Evolutionary conservation across 1,140 invertebrate genomes (phyloP), one percentile per base, ranked within the genome.

Genomic region (Tetranychus cinnabarinus): DNA sequence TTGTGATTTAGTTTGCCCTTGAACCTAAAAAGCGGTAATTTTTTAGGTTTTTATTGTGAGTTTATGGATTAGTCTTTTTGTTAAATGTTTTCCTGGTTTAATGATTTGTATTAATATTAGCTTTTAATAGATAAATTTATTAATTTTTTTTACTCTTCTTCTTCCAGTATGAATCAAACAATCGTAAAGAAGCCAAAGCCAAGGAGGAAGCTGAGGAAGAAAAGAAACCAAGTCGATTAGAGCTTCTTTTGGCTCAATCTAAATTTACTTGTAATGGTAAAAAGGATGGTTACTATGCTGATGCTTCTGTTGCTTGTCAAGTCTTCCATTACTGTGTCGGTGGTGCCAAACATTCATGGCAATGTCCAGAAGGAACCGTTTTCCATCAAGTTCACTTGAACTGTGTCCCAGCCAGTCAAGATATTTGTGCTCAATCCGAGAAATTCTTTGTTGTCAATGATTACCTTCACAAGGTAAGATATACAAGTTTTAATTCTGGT

Each of bases 291-390:
- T 92, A 91, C 73, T 91, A 91, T 69, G 88, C 88, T 33, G 87
- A 91, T 69, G 84, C 88, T 66, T 83, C 83, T 57, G 78, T 92
- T 34, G 80, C 82, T 67, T 92, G 88, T 68, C 86, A 90, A 71
- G 85, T 90, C 5, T 92, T 92, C 80, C 88, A 92, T 70, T 92
- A 91, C 71, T 91, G 88, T 70, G 85, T 89, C 68, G 86, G 88
- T 62, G 85, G 82, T 64, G 84, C 84, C 13, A 85, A 82, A 67
- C 87, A 90, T 69, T 90, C 86, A 0, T 92, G 88, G 87, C 84
- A 90, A 66, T 92, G 88, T 68, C 88, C 88, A 0, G 85, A 88
- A 67, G 85, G 86, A 64, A 89, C 89, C 68, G 82, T 84, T 54
- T 91, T 92, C 80, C 88, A 92, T 69, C 67, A 84, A 80, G 85